A percentile compares a stretch with the other conserved stretches of the same genome.
phyloP scores from a whole-genome alignment of 2,888 invertebrate genomes.

The Temnothorax unifasciatus region DNA sequence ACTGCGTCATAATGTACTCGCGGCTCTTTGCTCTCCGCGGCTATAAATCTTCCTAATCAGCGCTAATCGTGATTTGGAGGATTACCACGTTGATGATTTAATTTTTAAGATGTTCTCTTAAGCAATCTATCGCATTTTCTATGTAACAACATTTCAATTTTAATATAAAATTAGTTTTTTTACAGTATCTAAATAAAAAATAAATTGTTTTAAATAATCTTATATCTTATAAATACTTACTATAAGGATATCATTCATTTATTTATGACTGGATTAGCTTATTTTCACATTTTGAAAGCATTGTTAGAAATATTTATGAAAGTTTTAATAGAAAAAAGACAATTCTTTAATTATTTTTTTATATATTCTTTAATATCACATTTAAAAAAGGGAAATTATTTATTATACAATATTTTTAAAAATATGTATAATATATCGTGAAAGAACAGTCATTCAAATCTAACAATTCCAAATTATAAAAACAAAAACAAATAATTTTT shows the following conservation, averaged over 20 bases:
- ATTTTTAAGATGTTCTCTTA: neutral
- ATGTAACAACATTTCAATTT: neutral
- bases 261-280: neutral
- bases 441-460: neutral
- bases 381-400: neutral
- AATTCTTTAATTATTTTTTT: neutral
- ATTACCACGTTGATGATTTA: conserved; percentile 40
- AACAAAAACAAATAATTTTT: neutral
- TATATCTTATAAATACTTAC: neutral
- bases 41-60: conserved; percentile 51
- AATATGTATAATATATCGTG: neutral
- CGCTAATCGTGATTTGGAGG: conserved; percentile 31
- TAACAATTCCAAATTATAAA: neutral
- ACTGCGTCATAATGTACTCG: conserved; percentile 58
- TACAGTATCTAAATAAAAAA: neutral
- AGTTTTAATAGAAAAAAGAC: neutral
- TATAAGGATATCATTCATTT: neutral
- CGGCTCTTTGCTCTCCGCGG: conserved; percentile 59
- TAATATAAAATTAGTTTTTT: neutral
- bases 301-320: conserved; percentile 2
- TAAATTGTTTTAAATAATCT: neutral
- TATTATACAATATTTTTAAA: neutral
- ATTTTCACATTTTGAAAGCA: neutral
- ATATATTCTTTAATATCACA: neutral
- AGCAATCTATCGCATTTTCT: conserved; percentile 11